Base-by-base conservation (phyloP, 1,140 invertebrate genomes). In the Pogonomyrmex californicus region DNA sequence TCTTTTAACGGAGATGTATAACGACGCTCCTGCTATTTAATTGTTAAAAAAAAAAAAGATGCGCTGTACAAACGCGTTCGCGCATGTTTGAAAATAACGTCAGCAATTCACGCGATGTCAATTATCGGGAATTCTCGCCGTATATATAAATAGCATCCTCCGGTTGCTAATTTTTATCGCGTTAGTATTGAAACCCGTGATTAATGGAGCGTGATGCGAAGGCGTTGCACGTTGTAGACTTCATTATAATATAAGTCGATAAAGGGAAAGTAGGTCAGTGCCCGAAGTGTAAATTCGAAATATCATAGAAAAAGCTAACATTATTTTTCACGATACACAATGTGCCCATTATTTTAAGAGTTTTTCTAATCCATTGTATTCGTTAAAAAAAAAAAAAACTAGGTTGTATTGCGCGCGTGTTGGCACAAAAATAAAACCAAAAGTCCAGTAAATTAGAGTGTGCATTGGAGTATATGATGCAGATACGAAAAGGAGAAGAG, bases 201-300 rank as follows among this genome's bases (percentile, higher is more conserved):
- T 83, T 83, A 83, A 83, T 83, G 68, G 79, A 73, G 79, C 66
- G 51, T 36, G 44, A 73, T 73, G 54, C 30, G 38, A 83, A 83
- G 68, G 79, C 68, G 36, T 70, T 70, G 62, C 49, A 81, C 58
- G 75, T 47, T 41, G 62, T 83, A 73, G 41, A 73, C 66, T 83
- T 83, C 41, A 62, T 83, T 83, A 73, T 83, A 73, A 73, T 83
- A 73, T 47, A 83, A 83, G 66, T 73, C 66, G 79, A 83, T 58
- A 83, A 83, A 54, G 41, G 62, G 9, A 49, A 73, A 83, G 41
- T 83, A 44, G 79, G 68, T 83, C 54, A 38, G 41, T 51, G 68
- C 17, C 54, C 30, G 79, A 36, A 36, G 68, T 41, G 33, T 54
- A 83, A 83, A 83, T 73, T 83, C 54, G 68, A 83, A 60, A 83